These are phyloP conservation scores for Cepphus grylle DNA, from an alignment of 2,113 vertebrate genomes.

Conservation along the genomic window DNA sequence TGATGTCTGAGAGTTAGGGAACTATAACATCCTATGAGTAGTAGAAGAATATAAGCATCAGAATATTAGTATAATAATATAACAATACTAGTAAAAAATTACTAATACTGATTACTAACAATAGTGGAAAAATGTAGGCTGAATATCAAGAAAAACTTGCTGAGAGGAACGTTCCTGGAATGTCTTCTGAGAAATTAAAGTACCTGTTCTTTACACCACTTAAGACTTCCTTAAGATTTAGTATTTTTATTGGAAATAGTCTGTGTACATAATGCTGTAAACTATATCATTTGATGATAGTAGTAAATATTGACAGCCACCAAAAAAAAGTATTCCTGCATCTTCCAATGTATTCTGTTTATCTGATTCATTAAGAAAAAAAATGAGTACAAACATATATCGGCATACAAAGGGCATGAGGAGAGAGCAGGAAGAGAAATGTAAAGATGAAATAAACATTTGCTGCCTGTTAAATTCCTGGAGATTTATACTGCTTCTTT, in stretches of 20 bases:
- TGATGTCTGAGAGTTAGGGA: background rate
- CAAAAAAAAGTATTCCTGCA: background rate
- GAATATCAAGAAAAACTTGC: background rate
- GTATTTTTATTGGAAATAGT: background rate
- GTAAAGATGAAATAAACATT: background rate
- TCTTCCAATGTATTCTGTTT: background rate
- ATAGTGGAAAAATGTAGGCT: background rate
- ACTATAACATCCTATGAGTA: background rate
- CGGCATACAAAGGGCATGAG: background rate
- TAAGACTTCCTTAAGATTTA: background rate
- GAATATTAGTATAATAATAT: background rate
- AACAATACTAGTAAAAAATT: background rate
- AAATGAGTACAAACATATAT: background rate
- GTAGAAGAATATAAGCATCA: background rate
- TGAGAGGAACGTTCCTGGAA: background rate
- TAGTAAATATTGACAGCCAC: background rate
- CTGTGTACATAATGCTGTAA: background rate
- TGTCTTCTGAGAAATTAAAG: background rate
- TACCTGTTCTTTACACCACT: background rate
- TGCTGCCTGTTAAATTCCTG: background rate
- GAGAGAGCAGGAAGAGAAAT: background rate
- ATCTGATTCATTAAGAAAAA: background rate
- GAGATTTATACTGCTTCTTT: background rate
- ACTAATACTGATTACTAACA: background rate
- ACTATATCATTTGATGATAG: background rate